A percentile compares a stretch with the other conserved stretches of the same genome.
phyloP scores from a whole-genome alignment of 2,797 vertebrate genomes.

The Lutjanus argentimaculatus region DNA sequence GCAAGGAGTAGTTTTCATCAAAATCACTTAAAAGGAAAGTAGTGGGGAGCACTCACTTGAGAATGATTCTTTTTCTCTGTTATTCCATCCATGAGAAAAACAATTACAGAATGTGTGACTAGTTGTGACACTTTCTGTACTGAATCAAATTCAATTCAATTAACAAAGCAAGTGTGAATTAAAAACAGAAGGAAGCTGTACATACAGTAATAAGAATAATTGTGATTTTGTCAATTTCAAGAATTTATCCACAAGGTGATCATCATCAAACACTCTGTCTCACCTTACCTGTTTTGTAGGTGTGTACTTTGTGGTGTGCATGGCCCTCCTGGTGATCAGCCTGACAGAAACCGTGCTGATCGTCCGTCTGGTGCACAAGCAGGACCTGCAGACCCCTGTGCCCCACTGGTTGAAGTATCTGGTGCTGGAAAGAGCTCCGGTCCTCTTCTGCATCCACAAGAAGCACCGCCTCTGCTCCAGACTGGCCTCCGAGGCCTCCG shows the following conservation, averaged over 20 bases:
- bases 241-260: background rate
- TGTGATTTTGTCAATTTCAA: background rate
- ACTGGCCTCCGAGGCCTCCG: conserved; percentile 52
- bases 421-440: conserved; percentile 88
- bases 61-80: too few species aligned
- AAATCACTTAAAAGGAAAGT: too few species aligned
- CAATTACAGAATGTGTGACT: too few species aligned
- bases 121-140: too few species aligned
- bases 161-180: too few species aligned
- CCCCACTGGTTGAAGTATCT: conserved; percentile 91
- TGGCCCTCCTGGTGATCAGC: conserved; percentile 97
- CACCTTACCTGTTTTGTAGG: conserved; percentile 78
- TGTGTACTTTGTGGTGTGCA: conserved; percentile 98
- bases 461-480: conserved; percentile 82
- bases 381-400: conserved; percentile 94
- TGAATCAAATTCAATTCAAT: too few species aligned
- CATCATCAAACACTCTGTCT: background rate
- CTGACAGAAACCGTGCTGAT: conserved; percentile 96
- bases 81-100: too few species aligned
- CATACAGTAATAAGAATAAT: too few species aligned
- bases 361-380: conserved; percentile 94
- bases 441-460: conserved; percentile 90
- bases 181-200: too few species aligned
- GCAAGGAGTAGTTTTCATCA: too few species aligned
- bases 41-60: too few species aligned